Evolutionary conservation across 2,113 vertebrate genomes (phyloP).

Genomic region (Sinocyclocheilus grahami): DNA sequence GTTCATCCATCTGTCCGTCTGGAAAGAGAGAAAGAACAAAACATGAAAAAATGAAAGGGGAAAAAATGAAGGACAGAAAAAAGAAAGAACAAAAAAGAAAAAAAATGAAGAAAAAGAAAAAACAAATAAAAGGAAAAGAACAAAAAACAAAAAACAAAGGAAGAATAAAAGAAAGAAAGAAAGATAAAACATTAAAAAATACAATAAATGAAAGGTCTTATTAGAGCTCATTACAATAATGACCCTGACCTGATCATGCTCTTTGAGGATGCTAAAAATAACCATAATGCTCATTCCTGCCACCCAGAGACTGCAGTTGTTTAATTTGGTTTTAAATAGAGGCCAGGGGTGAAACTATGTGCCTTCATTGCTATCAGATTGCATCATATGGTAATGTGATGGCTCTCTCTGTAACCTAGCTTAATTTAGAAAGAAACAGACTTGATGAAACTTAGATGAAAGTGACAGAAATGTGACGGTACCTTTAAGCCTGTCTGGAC

Average conservation of each 20-base stretch:
- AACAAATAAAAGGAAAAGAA: background rate
- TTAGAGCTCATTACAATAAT: background rate
- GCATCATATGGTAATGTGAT: background rate
- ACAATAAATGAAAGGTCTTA: background rate
- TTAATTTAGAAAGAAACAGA: background rate
- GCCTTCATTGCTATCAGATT: background rate
- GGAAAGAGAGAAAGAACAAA: background rate
- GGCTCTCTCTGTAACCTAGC: background rate
- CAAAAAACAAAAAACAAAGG: background rate
- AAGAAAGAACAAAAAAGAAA: background rate
- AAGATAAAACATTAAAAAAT: background rate
- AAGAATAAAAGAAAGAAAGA: background rate
- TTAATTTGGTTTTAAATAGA: constrained; percentile 2
- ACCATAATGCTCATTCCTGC: background rate
- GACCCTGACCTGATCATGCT: background rate
- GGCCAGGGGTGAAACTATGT: background rate
- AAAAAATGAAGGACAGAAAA: background rate
- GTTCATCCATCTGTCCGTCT: constrained; percentile 98
- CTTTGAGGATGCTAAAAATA: background rate
- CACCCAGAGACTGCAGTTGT: background rate
- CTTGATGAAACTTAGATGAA: background rate
- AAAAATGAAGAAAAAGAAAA: background rate
- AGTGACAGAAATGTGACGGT: background rate
- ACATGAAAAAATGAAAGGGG: background rate
- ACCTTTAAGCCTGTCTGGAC: constrained; percentile 76